phyloP scores from a whole-genome alignment of 2,113 vertebrate species.

The Ciconia boyciana region DNA sequence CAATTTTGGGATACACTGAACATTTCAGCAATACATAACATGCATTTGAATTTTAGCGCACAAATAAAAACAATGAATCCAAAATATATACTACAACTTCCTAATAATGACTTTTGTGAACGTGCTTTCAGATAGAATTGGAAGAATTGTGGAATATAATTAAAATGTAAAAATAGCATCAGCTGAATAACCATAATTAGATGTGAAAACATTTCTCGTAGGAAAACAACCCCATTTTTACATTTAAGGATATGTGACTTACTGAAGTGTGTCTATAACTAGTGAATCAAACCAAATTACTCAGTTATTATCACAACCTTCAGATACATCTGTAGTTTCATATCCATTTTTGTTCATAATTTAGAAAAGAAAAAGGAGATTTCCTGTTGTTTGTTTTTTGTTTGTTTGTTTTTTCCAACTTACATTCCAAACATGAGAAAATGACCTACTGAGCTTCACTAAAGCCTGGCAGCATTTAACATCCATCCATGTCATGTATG shows the following conservation, averaged over 20 bases:
- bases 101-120: not conserved
- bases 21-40: not conserved
- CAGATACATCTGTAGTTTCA: not conserved
- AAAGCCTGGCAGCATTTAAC: not conserved
- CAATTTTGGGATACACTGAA: not conserved
- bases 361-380: not conserved
- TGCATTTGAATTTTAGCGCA: not conserved
- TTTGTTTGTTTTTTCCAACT: not conserved
- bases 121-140: not conserved
- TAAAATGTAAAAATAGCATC: not conserved
- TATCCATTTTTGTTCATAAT: not conserved
- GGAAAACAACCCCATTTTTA: not conserved
- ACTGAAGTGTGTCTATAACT: not conserved
- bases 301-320: not conserved
- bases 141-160: not conserved
- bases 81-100: not conserved
- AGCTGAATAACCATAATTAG: not conserved
- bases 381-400: not conserved
- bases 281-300: not conserved
- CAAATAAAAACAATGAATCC: not conserved
- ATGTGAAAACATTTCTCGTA: not conserved
- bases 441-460: not conserved
- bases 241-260: not conserved
- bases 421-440: not conserved
- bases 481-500: accelerated